phyloP scores from a whole-genome alignment of 2,888 invertebrate species.

The Oxycera nigricornis region DNA sequence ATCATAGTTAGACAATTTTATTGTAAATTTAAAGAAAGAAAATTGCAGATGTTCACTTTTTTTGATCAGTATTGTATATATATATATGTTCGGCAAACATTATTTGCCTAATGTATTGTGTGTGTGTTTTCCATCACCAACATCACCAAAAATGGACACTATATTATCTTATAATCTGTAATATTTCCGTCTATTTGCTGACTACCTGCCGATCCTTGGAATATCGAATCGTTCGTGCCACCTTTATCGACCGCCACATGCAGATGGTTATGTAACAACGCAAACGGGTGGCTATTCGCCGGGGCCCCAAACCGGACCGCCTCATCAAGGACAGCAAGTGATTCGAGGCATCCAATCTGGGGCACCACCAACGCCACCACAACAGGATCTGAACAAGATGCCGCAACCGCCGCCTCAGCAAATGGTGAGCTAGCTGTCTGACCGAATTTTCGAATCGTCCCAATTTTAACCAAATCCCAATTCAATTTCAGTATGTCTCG shows the following conservation, averaged over 20 bases:
- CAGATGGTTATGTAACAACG: constrained; percentile 62
- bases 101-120: too few relatives aligned
- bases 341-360: constrained; percentile 57
- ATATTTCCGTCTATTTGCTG: too few relatives aligned
- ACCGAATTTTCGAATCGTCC: not conserved
- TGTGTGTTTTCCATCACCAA: too few relatives aligned
- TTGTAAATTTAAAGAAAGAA: too few relatives aligned
- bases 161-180: too few relatives aligned
- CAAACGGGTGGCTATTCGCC: constrained; percentile 54
- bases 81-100: too few relatives aligned
- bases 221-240: too few relatives aligned
- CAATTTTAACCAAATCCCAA: not conserved
- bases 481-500: constrained; percentile 20
- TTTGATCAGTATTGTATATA: too few relatives aligned
- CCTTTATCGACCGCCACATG: constrained; percentile 22
- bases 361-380: constrained; percentile 53
- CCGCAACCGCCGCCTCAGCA: constrained; percentile 55
- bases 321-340: constrained; percentile 55
- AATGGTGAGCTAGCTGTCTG: constrained; percentile 21
- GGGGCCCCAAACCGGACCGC: constrained; percentile 54
- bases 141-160: too few relatives aligned
- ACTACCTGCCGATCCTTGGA: too few relatives aligned
- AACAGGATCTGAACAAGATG: constrained; percentile 57
- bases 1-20: too few relatives aligned
- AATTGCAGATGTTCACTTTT: too few relatives aligned